Evolutionary conservation across 2,888 invertebrate genomes (phyloP), one percentile per base, ranked within the genome.

Genomic region (Muschampia plurimacula): DNA sequence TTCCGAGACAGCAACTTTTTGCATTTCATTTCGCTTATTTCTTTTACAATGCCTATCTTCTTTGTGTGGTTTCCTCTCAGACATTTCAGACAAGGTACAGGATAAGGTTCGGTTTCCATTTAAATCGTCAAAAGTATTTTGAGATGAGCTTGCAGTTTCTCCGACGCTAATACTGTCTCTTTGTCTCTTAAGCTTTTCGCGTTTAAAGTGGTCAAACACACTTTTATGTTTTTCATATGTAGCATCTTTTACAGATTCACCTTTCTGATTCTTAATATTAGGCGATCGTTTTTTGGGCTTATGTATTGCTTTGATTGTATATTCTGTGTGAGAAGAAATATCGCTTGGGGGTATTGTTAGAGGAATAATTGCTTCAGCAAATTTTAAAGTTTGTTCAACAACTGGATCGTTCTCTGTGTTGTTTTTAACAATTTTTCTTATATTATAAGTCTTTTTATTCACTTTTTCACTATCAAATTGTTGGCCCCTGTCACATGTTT

Each of bases 321-420:
- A 87, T 3, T 88, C 82, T 2, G 89, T 87, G 0, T 80, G 74
- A 1, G 78, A 76, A 9, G 82, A 79, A 57, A 78, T 77, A 4
- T 84, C 81, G 57, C 77, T 83, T 1, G 87, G 85, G 28, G 93
- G 91, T 74, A 94, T 88, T 1, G 86, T 82, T 75, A 89, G 73
- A 8, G 93, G 93, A 0, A 87, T 86, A 7, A 92, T 78, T 64
- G 87, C 83, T 83, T 90, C 90, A 13, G 91, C 90, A 75, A 93
- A 91, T 75, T 80, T 80, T 59, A 92, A 87, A 2, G 92, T 91
- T 64, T 92, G 89, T 46, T 87, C 88, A 44, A 90, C 49, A n/a
- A 92, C 77, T 8, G 86, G 78, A 73, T 88, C 85, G 73, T 85
- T 84, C 66, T 78, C 76, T 10, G 73, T 72, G 32, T 75, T 72